These are phyloP conservation scores for Amiota communis DNA, from an alignment of 2,888 invertebrate species.

Conservation along the genomic window DNA sequence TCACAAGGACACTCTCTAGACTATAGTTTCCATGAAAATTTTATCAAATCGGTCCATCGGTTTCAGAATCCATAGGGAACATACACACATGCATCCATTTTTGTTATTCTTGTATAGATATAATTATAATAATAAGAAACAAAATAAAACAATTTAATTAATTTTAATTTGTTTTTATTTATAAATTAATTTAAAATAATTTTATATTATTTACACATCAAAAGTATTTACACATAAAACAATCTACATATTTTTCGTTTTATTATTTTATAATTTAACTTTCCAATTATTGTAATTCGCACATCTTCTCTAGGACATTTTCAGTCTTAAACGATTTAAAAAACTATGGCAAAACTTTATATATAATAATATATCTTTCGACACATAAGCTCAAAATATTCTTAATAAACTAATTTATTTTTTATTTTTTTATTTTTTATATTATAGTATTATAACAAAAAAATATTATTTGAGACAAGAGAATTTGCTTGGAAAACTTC, in stretches of 20 bases:
- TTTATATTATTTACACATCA: conserved; percentile 62
- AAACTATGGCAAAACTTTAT: conserved; percentile 70
- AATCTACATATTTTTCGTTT: conserved; percentile 46
- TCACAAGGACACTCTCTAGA: no score
- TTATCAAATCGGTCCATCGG: no score
- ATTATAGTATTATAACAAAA: not conserved
- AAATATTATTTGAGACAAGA: no score
- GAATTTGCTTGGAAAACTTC: no score
- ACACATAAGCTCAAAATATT: conserved; percentile 1
- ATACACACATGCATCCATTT: no score
- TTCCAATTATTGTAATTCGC: conserved; percentile 44
- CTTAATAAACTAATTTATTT: not conserved
- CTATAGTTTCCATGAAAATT: no score
- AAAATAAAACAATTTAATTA: no score
- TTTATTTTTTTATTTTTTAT: not conserved
- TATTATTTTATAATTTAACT: conserved; percentile 12
- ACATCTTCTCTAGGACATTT: conserved; percentile 69
- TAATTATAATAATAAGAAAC: no score
- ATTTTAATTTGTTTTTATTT: not conserved
- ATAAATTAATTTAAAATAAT: conserved; percentile 41
- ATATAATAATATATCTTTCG: conserved; percentile 37
- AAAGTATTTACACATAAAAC: conserved; percentile 58
- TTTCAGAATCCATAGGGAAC: no score
- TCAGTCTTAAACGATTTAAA: conserved; percentile 73
- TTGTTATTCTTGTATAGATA: no score